phyloP scores from a whole-genome alignment of 2,797 vertebrate species.

The Pitangus sulphuratus region DNA sequence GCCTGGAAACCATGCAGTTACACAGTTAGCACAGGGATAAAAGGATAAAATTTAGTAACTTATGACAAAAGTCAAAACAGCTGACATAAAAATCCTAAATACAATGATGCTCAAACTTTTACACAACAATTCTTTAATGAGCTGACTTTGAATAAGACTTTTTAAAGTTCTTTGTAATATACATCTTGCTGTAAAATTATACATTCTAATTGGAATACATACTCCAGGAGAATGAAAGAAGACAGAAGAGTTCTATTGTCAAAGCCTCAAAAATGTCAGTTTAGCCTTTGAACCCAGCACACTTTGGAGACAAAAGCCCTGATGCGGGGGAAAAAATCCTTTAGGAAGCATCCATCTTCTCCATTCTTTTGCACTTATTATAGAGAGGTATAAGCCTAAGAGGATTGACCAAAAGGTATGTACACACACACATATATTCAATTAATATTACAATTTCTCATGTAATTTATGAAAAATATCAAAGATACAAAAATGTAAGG shows the following conservation, averaged over 20 bases:
- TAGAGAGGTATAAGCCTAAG: neutral
- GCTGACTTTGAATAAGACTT: neutral
- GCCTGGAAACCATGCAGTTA: slow-evolving; percentile 6
- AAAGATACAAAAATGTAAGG: neutral
- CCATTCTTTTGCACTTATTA: neutral
- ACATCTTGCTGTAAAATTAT: neutral
- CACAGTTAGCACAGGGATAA: neutral
- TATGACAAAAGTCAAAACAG: neutral
- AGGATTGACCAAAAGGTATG: neutral
- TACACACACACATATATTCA: neutral
- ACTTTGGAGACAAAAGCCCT: neutral
- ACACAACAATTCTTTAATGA: neutral
- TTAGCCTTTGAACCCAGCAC: neutral
- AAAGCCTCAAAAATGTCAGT: neutral
- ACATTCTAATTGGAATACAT: neutral
- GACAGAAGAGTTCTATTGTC: neutral
- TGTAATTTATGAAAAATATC: neutral
- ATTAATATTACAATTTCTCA: neutral
- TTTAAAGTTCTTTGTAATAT: neutral
- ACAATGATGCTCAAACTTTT: neutral
- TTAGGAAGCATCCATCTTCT: neutral
- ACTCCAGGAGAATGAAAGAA: neutral
- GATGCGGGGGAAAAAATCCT: neutral
- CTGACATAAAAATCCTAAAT: slow-evolving; percentile 18
- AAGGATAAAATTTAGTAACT: neutral